These are phyloP conservation scores for Stegophylla sp. DNA, from an alignment of 2,888 invertebrate genomes.

Conservation along the genomic window DNA sequence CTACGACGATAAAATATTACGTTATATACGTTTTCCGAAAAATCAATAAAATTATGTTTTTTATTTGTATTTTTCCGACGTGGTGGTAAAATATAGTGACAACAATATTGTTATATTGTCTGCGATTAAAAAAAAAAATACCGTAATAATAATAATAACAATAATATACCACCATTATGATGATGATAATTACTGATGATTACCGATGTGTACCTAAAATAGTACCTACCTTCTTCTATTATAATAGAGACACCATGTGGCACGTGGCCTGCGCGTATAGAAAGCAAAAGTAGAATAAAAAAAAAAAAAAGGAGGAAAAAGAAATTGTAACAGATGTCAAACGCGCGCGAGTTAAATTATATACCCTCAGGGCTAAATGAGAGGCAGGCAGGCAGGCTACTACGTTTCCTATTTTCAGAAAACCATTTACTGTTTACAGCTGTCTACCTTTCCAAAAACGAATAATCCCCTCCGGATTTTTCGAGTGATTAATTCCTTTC, in stretches of 20 bases:
- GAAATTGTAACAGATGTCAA: constrained; percentile 59
- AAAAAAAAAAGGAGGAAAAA: constrained; percentile 48
- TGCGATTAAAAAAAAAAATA: too few species aligned
- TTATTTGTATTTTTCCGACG: not conserved
- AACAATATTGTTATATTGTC: too few species aligned
- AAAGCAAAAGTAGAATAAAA: constrained; percentile 49
- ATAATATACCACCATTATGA: constrained; percentile 21
- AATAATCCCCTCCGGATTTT: constrained; percentile 49
- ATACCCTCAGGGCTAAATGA: constrained; percentile 46
- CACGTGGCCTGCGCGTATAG: constrained; percentile 52
- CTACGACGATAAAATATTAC: too few species aligned
- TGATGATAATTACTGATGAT: too few species aligned
- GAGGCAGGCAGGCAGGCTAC: too few species aligned
- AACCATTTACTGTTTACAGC: constrained; percentile 58
- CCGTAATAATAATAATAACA: not conserved
- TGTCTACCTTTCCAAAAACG: constrained; percentile 48
- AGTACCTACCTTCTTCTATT: not conserved
- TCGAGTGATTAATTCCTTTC: constrained; percentile 58
- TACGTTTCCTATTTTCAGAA: constrained; percentile 58
- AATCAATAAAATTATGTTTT: not conserved
- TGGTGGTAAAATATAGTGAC: not conserved
- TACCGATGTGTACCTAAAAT: not conserved
- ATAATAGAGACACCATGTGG: constrained; percentile 51
- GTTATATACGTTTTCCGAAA: too few species aligned
- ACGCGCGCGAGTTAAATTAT: constrained; percentile 58